A percentile compares a stretch with the other conserved stretches of the same genome.
Conservation (phyloP, 2,888 invertebrate species). For the Scelioninae gen. 2 region DNA sequence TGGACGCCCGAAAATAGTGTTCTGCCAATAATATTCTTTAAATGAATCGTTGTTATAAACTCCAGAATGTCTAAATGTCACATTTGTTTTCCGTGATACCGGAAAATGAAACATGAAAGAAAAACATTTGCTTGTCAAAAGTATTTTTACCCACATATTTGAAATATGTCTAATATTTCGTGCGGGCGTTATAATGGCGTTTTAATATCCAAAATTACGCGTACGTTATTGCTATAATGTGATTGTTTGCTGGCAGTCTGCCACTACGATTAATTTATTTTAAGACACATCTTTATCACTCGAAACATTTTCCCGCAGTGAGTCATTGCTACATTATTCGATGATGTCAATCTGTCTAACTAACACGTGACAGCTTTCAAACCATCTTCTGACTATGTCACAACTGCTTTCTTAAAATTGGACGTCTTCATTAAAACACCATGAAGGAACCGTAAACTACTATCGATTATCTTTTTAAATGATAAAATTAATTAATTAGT, state of each 20-base stretch:
- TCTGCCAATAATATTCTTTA: constrained; percentile 13
- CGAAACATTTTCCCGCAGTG: constrained; percentile 24
- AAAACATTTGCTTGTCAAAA: not conserved
- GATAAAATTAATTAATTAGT: too few species aligned
- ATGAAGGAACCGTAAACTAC: too few species aligned
- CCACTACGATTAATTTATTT: constrained; percentile 35
- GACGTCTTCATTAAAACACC: too few species aligned
- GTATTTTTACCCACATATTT: not conserved
- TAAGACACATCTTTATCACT: constrained; percentile 38
- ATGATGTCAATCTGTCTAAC: constrained; percentile 1
- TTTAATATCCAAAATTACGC: constrained; percentile 17
- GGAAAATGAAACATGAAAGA: not conserved
- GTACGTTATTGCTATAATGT: constrained; percentile 20
- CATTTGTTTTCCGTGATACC: constrained; percentile 11
- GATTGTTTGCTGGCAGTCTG: constrained; percentile 34
- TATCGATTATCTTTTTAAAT: too few species aligned
- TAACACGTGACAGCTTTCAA: too few species aligned
- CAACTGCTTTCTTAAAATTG: too few species aligned
- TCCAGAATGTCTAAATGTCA: not conserved
- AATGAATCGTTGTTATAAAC: constrained; percentile 25
- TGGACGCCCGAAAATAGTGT: constrained; percentile 16
- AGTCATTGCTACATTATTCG: constrained; percentile 40
- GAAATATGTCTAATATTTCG: not conserved
- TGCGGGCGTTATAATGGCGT: not conserved
- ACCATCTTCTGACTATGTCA: too few species aligned